A percentile compares a stretch with the other conserved stretches of the same genome.
These are phyloP conservation scores for Orchestes rusci DNA, from an alignment of 2,888 invertebrate genomes.

Conservation along the genomic window DNA sequence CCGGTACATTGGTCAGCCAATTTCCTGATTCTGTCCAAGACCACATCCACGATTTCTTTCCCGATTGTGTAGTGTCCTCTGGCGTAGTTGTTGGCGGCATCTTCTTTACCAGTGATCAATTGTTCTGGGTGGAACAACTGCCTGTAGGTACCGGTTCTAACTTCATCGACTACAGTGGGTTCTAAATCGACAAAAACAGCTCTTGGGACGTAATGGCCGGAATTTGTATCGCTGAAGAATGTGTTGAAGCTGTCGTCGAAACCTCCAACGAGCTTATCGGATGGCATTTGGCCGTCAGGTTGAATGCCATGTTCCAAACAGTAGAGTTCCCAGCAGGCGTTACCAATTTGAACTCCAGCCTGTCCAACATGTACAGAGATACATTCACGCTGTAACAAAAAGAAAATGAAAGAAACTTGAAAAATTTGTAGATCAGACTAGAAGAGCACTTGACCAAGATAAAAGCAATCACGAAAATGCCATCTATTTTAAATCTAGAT, in stretches of 20 bases:
- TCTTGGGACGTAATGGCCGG: slow-evolving; percentile 74
- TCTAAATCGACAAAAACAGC: slow-evolving; percentile 81
- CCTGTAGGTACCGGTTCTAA: slow-evolving; percentile 31
- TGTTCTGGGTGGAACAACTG: slow-evolving; percentile 70
- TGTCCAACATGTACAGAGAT: slow-evolving; percentile 83
- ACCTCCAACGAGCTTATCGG: too few species aligned
- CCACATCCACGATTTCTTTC: slow-evolving; percentile 64
- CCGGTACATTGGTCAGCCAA: slow-evolving; percentile 57
- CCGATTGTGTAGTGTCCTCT: slow-evolving; percentile 76
- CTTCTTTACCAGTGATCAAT: too few species aligned
- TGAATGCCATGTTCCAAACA: slow-evolving; percentile 74
- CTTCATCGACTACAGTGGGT: slow-evolving; percentile 73
- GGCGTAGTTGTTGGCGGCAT: slow-evolving; percentile 80
- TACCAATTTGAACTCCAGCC: slow-evolving; percentile 80
- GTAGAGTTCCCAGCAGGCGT: slow-evolving; percentile 81
- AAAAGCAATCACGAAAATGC: too few species aligned
- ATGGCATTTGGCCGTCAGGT: slow-evolving; percentile 54
- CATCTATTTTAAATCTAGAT: too few species aligned
- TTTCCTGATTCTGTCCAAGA: slow-evolving; percentile 61
- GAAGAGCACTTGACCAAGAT: too few species aligned
- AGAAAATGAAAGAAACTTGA: too few species aligned
- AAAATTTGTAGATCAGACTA: too few species aligned
- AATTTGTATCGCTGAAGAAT: slow-evolving; percentile 53
- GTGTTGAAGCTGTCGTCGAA: slow-evolving; percentile 44
- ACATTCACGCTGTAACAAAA: slow-evolving; percentile 86